These are phyloP conservation scores for Plecotus auritus DNA, from an alignment of 2,113 vertebrate species.

Conservation along the genomic window DNA sequence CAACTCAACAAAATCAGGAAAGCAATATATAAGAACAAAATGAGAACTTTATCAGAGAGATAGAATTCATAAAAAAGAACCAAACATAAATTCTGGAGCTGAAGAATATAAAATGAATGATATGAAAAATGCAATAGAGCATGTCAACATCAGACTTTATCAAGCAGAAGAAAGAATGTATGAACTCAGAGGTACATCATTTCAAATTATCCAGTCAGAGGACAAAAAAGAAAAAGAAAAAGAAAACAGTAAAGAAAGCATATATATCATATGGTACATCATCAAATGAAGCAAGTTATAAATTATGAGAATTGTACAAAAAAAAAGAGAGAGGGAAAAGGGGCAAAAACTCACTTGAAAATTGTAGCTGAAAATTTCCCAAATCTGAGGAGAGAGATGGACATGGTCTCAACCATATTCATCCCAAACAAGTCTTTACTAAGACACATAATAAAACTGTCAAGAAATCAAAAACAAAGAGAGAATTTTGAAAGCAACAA, in stretches of 20 bases:
- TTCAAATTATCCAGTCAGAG: not conserved
- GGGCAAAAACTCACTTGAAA: not conserved
- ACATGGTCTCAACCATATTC: not conserved
- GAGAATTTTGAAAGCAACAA: not conserved
- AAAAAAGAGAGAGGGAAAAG: not conserved
- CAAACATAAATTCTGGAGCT: not conserved
- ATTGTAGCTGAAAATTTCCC: not conserved
- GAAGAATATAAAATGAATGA: not conserved
- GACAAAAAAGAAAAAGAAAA: not conserved
- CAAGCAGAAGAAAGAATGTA: not conserved
- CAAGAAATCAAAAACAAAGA: not conserved
- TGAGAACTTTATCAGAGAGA: not conserved
- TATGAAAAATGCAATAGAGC: not conserved
- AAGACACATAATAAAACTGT: not conserved
- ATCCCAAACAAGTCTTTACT: not conserved
- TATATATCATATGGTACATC: not conserved
- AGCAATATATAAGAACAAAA: not conserved
- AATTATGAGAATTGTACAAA: not conserved
- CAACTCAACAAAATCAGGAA: not conserved
- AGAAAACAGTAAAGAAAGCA: not conserved
- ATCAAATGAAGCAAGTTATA: not conserved
- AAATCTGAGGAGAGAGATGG: not conserved
- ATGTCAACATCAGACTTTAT: not conserved
- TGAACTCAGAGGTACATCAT: not conserved
- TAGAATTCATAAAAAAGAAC: not conserved